Conservation (phyloP, 2,113 vertebrate species). For the Lamprologus speciosus region DNA sequence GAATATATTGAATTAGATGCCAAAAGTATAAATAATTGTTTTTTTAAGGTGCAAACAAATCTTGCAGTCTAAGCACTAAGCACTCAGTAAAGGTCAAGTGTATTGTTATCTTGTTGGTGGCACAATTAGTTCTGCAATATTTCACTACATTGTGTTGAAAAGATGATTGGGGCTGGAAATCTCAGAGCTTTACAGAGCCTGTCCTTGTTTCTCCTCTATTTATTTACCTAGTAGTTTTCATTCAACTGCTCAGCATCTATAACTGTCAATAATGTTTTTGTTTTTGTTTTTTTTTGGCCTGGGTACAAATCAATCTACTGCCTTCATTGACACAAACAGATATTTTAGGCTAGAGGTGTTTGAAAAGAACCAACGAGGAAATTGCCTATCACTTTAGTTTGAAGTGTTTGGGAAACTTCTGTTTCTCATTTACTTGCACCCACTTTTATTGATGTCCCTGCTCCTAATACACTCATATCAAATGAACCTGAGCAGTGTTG, state of each 20-base stretch:
- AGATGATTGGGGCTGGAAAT: neutral
- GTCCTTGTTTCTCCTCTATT: neutral
- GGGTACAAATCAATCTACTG: constrained; percentile 21
- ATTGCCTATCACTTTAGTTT: constrained; percentile 1
- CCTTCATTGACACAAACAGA: neutral
- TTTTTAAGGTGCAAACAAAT: neutral
- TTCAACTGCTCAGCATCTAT: constrained; percentile 11
- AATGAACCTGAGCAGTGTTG: constrained; percentile 16
- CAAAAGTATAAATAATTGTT: neutral
- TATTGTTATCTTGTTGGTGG: neutral
- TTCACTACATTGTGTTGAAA: neutral
- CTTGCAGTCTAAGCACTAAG: neutral
- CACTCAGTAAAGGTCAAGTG: neutral
- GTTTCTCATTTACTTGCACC: neutral
- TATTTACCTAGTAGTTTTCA: neutral
- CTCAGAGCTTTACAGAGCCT: neutral
- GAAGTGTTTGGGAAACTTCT: constrained; percentile 7
- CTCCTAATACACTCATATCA: constrained; percentile 4
- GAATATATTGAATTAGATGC: neutral
- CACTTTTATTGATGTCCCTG: neutral
- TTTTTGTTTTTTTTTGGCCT: neutral
- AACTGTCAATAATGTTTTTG: neutral
- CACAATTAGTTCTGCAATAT: neutral
- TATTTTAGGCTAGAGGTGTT: constrained; percentile 1
- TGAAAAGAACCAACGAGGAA: constrained; percentile 4